Evolutionary conservation across 2,888 invertebrate genomes (phyloP).

Genomic region (Camptogramma bilineatum): DNA sequence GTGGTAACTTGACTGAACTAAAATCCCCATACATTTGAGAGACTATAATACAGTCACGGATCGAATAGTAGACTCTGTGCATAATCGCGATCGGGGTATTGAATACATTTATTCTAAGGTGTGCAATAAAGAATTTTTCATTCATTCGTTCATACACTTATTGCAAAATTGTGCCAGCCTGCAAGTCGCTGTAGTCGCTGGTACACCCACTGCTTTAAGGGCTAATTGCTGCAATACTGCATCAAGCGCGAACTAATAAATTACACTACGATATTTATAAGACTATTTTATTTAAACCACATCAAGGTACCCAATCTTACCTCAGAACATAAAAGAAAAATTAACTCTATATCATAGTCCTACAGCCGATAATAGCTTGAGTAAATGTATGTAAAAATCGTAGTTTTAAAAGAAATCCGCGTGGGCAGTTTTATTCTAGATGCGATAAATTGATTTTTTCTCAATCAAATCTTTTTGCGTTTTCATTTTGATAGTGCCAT

Average conservation of each 20-base stretch:
- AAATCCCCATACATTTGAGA: too few relatives aligned
- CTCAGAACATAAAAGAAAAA: constrained; percentile 5
- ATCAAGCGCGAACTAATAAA: constrained; percentile 42
- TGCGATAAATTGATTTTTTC: constrained; percentile 44
- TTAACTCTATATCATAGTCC: constrained; percentile 7
- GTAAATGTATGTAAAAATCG: constrained; percentile 6
- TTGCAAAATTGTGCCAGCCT: background rate
- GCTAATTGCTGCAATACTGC: constrained; percentile 50
- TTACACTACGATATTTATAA: constrained; percentile 40
- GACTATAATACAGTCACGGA: too few relatives aligned
- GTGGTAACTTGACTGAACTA: too few relatives aligned
- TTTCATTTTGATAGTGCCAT: constrained; percentile 33
- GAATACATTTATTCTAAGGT: too few relatives aligned
- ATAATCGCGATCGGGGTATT: too few relatives aligned
- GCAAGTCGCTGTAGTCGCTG: constrained; percentile 29
- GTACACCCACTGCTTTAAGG: constrained; percentile 40
- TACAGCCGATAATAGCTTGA: constrained; percentile 10
- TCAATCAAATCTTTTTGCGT: constrained; percentile 38
- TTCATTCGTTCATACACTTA: too few relatives aligned
- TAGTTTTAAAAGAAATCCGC: constrained; percentile 28
- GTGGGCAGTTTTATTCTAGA: constrained; percentile 42
- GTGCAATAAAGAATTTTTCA: too few relatives aligned
- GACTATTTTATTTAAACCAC: constrained; percentile 35
- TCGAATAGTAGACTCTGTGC: too few relatives aligned
- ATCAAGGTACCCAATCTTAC: constrained; percentile 22